Percentiles rank a stretch among this genome's conserved stretches.
These are phyloP conservation scores for Crioceris asparagi DNA, from an alignment of 2,888 invertebrate genomes.

Conservation along the genomic window DNA sequence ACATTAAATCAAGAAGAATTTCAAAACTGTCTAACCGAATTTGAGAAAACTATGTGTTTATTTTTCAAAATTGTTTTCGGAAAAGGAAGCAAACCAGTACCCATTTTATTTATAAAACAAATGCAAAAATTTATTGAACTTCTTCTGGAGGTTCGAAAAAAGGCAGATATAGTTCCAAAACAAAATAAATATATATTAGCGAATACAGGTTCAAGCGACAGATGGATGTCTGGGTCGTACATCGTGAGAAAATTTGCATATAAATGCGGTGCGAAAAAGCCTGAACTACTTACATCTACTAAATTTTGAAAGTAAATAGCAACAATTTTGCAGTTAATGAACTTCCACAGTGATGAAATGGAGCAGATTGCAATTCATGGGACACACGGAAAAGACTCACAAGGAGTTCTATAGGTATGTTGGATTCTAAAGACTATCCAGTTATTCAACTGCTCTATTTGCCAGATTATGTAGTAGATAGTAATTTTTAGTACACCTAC, in stretches of 20 bases:
- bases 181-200: conserved; percentile 18
- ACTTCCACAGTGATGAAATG: conserved; percentile 14
- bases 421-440: too few species aligned
- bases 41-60: conserved; percentile 11
- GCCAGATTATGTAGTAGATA: too few species aligned
- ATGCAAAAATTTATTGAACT: conserved; percentile 7
- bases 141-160: conserved; percentile 10
- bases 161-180: conserved; percentile 15
- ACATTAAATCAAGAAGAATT: conserved; percentile 11
- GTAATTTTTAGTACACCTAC: too few species aligned
- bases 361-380: conserved; percentile 17
- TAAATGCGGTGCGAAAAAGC: conserved; percentile 18
- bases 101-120: conserved; percentile 13
- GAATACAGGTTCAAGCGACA: conserved; percentile 18
- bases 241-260: conserved; percentile 12
- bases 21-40: conserved; percentile 8
- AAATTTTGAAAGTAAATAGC: conserved; percentile 16
- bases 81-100: conserved; percentile 16
- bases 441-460: too few species aligned
- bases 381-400: conserved; percentile 13
- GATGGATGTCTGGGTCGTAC: conserved; percentile 13
- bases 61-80: conserved; percentile 12
- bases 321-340: conserved; percentile 15
- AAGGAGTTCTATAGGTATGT: conserved; percentile 12
- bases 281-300: conserved; percentile 12